phyloP scores from a whole-genome alignment of 2,888 invertebrate species.

The Suillia variegata region DNA sequence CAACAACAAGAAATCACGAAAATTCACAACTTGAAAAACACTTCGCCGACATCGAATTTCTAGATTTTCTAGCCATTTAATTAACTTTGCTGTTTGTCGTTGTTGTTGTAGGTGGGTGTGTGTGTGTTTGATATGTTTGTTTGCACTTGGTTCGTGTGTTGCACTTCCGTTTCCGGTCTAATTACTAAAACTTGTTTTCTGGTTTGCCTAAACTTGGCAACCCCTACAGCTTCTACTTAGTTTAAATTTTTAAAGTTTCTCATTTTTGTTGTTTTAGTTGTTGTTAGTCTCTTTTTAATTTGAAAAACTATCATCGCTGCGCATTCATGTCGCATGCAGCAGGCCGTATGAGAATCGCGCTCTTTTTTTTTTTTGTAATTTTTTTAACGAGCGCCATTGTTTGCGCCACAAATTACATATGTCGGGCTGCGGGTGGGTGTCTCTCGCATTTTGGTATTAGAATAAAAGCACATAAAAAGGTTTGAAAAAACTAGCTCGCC shows the following conservation, averaged over 20 bases:
- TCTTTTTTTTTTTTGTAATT: too few relatives aligned
- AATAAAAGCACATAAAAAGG: background rate
- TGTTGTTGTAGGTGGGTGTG: background rate
- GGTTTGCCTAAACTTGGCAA: background rate
- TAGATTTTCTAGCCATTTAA: background rate
- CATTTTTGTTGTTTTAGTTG: too few relatives aligned
- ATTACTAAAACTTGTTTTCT: background rate
- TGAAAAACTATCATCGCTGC: too few relatives aligned
- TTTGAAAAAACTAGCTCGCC: background rate
- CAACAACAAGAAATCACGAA: too few relatives aligned
- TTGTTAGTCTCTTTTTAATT: too few relatives aligned
- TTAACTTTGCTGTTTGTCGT: background rate
- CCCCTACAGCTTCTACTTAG: background rate
- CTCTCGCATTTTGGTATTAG: background rate
- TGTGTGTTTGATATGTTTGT: background rate
- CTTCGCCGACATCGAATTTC: background rate
- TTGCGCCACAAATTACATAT: slow-evolving; percentile 1
- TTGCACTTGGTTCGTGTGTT: background rate
- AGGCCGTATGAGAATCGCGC: too few relatives aligned
- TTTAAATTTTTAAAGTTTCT: background rate
- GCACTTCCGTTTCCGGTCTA: slow-evolving; percentile 1
- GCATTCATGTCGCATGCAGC: too few relatives aligned
- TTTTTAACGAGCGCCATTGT: background rate
- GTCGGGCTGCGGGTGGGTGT: too few relatives aligned
- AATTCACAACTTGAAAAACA: background rate